phyloP scores from a whole-genome alignment of 2,113 vertebrate species.

The human (Homo sapiens) region GRCh38 chr19:19112501-19113000 shows the following conservation, averaged over 20 bases:
- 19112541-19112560: background rate
- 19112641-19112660: background rate
- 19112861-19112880: constrained; percentile 87
- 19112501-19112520: background rate
- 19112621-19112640: background rate
- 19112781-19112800: constrained; percentile 84
- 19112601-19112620: accelerated
- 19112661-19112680: background rate
- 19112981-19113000: background rate
- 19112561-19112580: background rate
- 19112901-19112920: background rate
- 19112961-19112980: background rate
- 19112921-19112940: too few relatives aligned
- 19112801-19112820: constrained; percentile 85
- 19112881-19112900: background rate
- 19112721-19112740: background rate
- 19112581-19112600: background rate
- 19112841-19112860: constrained; percentile 87
- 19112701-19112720: background rate
- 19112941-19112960: background rate
- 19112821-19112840: constrained; percentile 86
- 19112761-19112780: constrained; percentile 45
- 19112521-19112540: background rate
- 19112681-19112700: too few relatives aligned
- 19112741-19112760: background rate